A percentile compares a stretch with the other conserved stretches of the same genome.
Conservation (phyloP, 2,888 invertebrate species). For the Taphrorychus bicolor region DNA sequence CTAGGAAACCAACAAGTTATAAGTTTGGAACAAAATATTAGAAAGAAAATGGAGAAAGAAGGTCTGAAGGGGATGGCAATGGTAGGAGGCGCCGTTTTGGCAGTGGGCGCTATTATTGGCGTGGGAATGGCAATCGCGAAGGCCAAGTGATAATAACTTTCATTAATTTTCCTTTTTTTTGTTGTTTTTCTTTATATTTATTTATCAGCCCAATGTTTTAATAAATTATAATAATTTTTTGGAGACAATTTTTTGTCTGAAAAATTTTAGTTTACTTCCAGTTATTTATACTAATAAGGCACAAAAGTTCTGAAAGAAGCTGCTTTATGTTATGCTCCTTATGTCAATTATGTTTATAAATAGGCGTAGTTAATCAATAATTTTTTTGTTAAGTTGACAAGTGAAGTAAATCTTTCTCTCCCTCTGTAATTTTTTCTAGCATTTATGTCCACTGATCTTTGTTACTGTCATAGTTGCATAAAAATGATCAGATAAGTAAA, state of each 20-base stretch:
- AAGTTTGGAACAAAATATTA: conserved; percentile 79
- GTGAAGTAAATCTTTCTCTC: too few relatives aligned
- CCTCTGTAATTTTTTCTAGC: too few relatives aligned
- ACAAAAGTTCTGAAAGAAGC: too few relatives aligned
- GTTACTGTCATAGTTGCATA: too few relatives aligned
- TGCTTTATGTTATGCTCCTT: too few relatives aligned
- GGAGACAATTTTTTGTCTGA: not conserved
- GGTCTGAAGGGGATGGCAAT: conserved; percentile 88
- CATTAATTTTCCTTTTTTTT: too few relatives aligned
- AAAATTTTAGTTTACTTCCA: not conserved
- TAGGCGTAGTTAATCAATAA: too few relatives aligned
- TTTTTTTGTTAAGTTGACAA: too few relatives aligned
- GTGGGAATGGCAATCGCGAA: conserved; percentile 79
- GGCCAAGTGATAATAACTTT: conserved; percentile 32
- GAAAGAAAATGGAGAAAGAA: conserved; percentile 91
- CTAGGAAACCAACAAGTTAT: conserved; percentile 78
- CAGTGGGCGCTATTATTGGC: conserved; percentile 82
- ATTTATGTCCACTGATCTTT: too few relatives aligned
- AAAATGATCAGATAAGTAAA: too few relatives aligned
- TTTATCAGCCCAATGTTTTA: conserved; percentile 9
- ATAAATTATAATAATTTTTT: not conserved
- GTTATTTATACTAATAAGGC: too few relatives aligned
- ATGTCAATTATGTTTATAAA: too few relatives aligned
- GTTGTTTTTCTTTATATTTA: conserved; percentile 7
- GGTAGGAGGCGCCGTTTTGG: conserved; percentile 87